Conservation (phyloP, 1,140 invertebrate species). For the Calliopsis andreniformis region DNA sequence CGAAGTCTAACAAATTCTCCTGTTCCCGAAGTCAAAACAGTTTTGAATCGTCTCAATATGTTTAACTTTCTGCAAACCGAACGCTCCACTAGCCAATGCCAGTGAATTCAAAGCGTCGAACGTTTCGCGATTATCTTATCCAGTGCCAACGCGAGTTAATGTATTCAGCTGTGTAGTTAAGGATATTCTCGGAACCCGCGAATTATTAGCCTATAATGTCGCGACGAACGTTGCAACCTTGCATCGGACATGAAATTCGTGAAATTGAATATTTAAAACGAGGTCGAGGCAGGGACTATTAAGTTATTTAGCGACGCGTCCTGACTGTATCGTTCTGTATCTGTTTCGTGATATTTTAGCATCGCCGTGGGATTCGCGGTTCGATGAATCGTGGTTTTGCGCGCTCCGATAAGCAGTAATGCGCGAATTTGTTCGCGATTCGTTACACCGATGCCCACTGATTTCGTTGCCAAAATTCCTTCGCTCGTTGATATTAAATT, state of each 20-base stretch:
- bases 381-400: slow-evolving; percentile 15
- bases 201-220: background rate
- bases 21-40: too few relatives aligned
- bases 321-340: background rate
- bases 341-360: background rate
- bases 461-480: background rate
- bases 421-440: background rate
- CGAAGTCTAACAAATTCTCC: too few relatives aligned
- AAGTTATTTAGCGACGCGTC: slow-evolving; percentile 4
- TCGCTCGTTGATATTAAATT: background rate
- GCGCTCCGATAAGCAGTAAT: slow-evolving; percentile 7
- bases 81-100: too few relatives aligned
- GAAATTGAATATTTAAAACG: slow-evolving; percentile 13
- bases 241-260: background rate
- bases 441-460: background rate
- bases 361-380: background rate
- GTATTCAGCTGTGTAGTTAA: background rate
- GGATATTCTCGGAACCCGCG: background rate
- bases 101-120: too few relatives aligned
- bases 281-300: background rate
- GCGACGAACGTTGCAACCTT: background rate
- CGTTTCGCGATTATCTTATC: too few relatives aligned
- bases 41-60: too few relatives aligned
- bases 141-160: background rate
- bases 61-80: too few relatives aligned